Conservation (phyloP, 2,888 invertebrate species). For the Actias luna region DNA sequence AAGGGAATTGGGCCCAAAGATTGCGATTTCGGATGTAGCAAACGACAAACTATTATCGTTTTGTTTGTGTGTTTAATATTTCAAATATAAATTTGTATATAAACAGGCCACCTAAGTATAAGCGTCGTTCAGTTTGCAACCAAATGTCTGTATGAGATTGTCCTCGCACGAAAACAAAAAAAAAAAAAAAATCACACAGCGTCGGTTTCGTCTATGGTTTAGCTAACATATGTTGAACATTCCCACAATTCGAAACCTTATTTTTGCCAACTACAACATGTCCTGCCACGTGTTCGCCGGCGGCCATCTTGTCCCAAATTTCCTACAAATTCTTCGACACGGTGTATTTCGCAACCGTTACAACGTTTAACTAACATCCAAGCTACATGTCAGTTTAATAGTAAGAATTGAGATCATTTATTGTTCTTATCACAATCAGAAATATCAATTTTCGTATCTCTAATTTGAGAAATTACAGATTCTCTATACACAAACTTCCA, state of each 20-base stretch:
- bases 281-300: conserved; percentile 2
- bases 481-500: too few relatives aligned
- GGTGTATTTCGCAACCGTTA: neutral
- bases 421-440: too few relatives aligned
- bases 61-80: too few relatives aligned
- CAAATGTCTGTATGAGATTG: neutral
- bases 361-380: too few relatives aligned
- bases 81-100: neutral
- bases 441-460: too few relatives aligned
- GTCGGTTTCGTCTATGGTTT: neutral
- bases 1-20: too few relatives aligned
- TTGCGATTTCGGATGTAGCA: too few relatives aligned
- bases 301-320: conserved; percentile 1
- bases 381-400: neutral
- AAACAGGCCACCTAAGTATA: neutral
- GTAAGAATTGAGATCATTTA: too few relatives aligned
- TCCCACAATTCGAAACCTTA: conserved; percentile 1
- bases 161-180: too few relatives aligned
- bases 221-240: conserved; percentile 1
- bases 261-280: conserved; percentile 8
- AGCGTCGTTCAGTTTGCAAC: neutral
- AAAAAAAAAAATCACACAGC: neutral
- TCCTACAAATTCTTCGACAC: neutral
- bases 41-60: too few relatives aligned
- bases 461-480: too few relatives aligned